These are phyloP conservation scores for Margaritifera margaritifera DNA, from an alignment of 2,888 invertebrate genomes.

Conservation along the genomic window DNA sequence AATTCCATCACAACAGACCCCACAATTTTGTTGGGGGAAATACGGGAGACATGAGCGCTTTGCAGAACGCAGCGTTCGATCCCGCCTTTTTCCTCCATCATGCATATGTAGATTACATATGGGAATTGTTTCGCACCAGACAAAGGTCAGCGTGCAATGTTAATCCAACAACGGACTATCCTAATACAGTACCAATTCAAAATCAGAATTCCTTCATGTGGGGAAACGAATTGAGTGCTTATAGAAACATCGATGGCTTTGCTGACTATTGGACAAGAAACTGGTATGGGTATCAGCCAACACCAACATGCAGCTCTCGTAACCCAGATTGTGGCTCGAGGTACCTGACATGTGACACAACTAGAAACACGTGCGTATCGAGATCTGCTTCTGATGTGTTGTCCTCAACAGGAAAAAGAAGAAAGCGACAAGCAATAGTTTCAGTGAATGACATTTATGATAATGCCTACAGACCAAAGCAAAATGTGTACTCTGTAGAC, in stretches of 20 bases:
- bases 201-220: conserved; percentile 8
- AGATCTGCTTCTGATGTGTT: conserved; percentile 25
- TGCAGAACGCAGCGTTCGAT: conserved; percentile 33
- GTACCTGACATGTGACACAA: conserved; percentile 29
- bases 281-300: conserved; percentile 22
- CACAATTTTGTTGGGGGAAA: conserved; percentile 49
- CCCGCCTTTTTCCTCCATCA: conserved; percentile 51
- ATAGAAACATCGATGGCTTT: conserved; percentile 10
- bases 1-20: conserved; percentile 38
- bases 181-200: neutral
- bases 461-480: conserved; percentile 3
- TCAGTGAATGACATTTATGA: no score
- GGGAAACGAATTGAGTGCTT: conserved; percentile 10
- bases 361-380: conserved; percentile 28
- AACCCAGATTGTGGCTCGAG: conserved; percentile 35
- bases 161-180: conserved; percentile 19
- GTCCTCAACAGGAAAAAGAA: no score
- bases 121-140: conserved; percentile 40
- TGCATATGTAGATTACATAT: conserved; percentile 47
- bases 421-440: no score
- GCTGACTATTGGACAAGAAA: conserved; percentile 20
- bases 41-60: conserved; percentile 29
- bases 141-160: conserved; percentile 12
- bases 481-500: conserved; percentile 37
- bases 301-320: conserved; percentile 18